These are phyloP conservation scores for Acrocera orbiculus DNA, from an alignment of 2,888 invertebrate species.

Conservation along the genomic window DNA sequence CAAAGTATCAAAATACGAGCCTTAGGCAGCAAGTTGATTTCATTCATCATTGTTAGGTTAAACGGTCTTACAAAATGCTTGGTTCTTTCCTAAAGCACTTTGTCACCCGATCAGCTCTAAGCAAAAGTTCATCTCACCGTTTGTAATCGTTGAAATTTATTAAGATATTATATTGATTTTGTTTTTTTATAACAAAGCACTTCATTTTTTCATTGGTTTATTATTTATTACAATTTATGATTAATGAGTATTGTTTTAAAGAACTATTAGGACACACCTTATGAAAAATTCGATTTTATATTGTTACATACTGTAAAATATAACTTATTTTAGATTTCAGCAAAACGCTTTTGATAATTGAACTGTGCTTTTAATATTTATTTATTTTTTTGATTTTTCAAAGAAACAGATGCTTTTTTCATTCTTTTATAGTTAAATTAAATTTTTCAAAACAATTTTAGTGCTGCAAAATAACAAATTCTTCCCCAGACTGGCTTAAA, in stretches of 20 bases:
- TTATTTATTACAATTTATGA: too few relatives aligned
- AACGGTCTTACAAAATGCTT: too few relatives aligned
- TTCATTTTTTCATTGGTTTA: constrained; percentile 7
- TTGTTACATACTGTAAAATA: neutral
- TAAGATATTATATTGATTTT: constrained; percentile 7
- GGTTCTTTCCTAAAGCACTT: constrained; percentile 13
- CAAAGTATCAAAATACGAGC: constrained; percentile 28
- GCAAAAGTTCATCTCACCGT: constrained; percentile 19
- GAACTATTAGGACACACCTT: too few relatives aligned
- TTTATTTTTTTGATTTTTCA: too few relatives aligned
- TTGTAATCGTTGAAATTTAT: constrained; percentile 15
- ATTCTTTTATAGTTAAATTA: too few relatives aligned
- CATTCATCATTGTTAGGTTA: too few relatives aligned
- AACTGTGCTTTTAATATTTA: too few relatives aligned
- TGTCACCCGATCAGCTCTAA: constrained; percentile 17
- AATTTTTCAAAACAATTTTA: neutral
- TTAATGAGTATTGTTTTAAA: too few relatives aligned
- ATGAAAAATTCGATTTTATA: too few relatives aligned
- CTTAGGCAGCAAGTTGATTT: constrained; percentile 19
- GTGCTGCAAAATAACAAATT: constrained; percentile 12
- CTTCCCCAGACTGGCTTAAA: constrained; percentile 14
- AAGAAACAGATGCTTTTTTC: too few relatives aligned
- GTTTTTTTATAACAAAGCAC: constrained; percentile 5
- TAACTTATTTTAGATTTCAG: too few relatives aligned
- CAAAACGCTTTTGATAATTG: too few relatives aligned